Evolutionary conservation across 1,140 invertebrate genomes (phyloP).

Genomic region (Nylanderia fulva): DNA sequence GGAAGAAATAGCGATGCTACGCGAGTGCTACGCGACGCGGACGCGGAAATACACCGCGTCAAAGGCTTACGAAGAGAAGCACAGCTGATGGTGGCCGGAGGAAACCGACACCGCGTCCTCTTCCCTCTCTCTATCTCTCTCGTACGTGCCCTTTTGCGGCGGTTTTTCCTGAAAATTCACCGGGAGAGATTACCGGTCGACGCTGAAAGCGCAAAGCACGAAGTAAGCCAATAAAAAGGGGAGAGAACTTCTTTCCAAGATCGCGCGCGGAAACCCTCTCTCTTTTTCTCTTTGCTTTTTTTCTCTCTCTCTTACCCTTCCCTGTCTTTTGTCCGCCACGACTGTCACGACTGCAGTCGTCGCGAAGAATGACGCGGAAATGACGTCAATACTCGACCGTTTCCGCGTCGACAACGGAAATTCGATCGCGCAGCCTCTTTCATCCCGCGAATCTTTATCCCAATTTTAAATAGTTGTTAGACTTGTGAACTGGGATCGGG

Average conservation of each 20-base stretch:
- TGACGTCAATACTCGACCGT: conserved; percentile 34
- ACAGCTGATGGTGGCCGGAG: conserved; percentile 21
- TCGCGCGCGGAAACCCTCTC: conserved; percentile 4
- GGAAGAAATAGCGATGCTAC: conserved; percentile 45
- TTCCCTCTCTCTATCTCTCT: not conserved
- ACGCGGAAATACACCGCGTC: conserved; percentile 39
- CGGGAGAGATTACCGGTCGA: conserved; percentile 36
- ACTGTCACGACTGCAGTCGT: conserved; percentile 18
- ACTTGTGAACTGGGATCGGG: not conserved
- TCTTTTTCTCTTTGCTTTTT: not conserved
- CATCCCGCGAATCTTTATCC: not conserved
- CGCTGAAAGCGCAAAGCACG: conserved; percentile 51
- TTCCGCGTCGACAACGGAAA: conserved; percentile 43
- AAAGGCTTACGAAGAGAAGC: conserved; percentile 41
- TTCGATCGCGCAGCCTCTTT: conserved; percentile 22
- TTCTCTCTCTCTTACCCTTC: not conserved
- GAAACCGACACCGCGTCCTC: conserved; percentile 29
- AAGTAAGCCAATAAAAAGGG: conserved; percentile 38
- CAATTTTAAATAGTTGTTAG: not conserved
- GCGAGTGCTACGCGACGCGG: not conserved
- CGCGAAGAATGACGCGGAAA: conserved; percentile 24
- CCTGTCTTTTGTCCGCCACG: conserved; percentile 23
- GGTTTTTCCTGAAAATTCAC: conserved; percentile 48
- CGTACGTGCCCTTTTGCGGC: conserved; percentile 5
- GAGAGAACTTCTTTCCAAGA: conserved; percentile 33